Conservation (phyloP, 1,140 invertebrate species). For the Scaptomyza graminum region DNA sequence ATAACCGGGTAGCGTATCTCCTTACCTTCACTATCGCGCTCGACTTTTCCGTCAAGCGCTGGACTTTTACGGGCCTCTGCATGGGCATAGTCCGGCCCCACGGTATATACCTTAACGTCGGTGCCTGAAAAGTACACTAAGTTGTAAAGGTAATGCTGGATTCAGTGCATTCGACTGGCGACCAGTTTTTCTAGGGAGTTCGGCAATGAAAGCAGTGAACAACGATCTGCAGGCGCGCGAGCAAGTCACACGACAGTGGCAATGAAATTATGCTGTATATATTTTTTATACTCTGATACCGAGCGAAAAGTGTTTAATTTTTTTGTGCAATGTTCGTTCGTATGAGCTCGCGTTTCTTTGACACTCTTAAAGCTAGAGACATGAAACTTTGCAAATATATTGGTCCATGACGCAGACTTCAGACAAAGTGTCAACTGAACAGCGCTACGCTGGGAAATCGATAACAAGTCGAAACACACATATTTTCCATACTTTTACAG, state of each 20-base stretch:
- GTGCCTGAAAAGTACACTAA: conserved; percentile 85
- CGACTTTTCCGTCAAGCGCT: conserved; percentile 98
- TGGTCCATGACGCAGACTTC: too few relatives aligned
- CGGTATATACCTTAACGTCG: conserved; percentile 87
- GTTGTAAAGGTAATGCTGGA: conserved; percentile 84
- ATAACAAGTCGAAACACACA: too few relatives aligned
- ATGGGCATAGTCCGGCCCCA: conserved; percentile 99
- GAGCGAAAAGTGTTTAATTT: too few relatives aligned
- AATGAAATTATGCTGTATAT: too few relatives aligned
- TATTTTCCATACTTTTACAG: too few relatives aligned
- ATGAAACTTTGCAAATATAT: too few relatives aligned
- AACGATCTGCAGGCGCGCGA: conserved; percentile 26
- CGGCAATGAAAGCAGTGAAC: conserved; percentile 44
- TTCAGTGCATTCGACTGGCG: conserved; percentile 81
- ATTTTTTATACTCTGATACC: too few relatives aligned
- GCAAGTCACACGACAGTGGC: conserved; percentile 62
- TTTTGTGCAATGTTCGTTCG: too few relatives aligned
- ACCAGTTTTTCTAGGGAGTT: conserved; percentile 45
- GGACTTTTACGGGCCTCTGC: conserved; percentile 99
- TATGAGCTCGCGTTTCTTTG: too few relatives aligned
- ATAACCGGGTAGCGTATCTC: conserved; percentile 99
- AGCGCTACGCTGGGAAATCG: too few relatives aligned
- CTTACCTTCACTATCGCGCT: conserved; percentile 98
- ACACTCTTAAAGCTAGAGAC: too few relatives aligned
- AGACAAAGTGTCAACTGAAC: too few relatives aligned